A percentile compares a stretch with the other conserved stretches of the same genome.
Evolutionary conservation across 2,113 vertebrate species (phyloP).

Genomic region (Seriola rivoliana): DNA sequence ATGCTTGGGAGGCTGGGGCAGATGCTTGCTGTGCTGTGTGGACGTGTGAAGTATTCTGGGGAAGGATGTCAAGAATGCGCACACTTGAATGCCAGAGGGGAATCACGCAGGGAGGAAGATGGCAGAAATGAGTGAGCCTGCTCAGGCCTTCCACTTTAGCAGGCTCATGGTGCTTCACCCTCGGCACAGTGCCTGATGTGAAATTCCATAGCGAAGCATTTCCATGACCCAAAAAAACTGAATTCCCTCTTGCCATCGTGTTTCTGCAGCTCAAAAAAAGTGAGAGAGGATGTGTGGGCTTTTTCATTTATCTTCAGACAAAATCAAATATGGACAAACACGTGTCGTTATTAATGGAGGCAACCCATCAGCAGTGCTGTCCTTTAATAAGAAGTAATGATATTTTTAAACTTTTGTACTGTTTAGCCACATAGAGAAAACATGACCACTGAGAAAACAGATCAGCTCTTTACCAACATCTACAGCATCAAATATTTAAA

Average conservation of each 20-base stretch:
- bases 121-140: constrained; percentile 15
- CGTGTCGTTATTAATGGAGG: background rate
- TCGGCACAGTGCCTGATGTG: constrained; percentile 49
- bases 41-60: constrained; percentile 64
- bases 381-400: background rate
- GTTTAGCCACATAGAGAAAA: background rate
- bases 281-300: background rate
- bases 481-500: background rate
- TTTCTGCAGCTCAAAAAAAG: constrained; percentile 30
- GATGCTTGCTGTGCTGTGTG: constrained; percentile 45
- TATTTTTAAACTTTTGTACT: background rate
- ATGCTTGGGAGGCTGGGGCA: constrained; percentile 49
- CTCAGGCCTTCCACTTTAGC: constrained; percentile 29
- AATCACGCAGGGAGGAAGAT: constrained; percentile 25
- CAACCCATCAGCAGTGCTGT: background rate
- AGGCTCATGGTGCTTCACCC: constrained; percentile 43
- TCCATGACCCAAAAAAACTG: constrained; percentile 39
- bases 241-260: constrained; percentile 33
- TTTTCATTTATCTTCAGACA: constrained; percentile 18
- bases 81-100: constrained; percentile 38
- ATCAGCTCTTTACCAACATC: background rate
- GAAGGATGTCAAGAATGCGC: constrained; percentile 63
- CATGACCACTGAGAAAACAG: background rate
- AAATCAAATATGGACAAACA: constrained; percentile 33
- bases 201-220: constrained; percentile 55